Percentiles rank a stretch among this genome's conserved stretches.
These are phyloP conservation scores for Onchidella celtica DNA, from an alignment of 2,888 invertebrate species.

Conservation along the genomic window DNA sequence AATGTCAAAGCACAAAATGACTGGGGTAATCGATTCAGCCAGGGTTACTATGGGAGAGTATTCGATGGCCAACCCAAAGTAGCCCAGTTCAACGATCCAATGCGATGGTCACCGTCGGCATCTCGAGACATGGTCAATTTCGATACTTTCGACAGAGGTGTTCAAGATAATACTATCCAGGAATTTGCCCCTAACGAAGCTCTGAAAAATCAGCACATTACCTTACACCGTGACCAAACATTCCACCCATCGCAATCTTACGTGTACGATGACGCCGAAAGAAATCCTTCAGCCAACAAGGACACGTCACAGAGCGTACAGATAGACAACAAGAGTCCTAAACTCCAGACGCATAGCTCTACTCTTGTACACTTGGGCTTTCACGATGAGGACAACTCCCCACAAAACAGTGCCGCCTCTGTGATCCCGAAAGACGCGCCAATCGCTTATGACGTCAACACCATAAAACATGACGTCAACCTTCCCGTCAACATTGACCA, in stretches of 20 bases:
- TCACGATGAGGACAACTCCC: too few relatives aligned
- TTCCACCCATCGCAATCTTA: background rate
- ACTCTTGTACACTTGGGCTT: too few relatives aligned
- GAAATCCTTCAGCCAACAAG: too few relatives aligned
- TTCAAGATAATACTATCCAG: background rate
- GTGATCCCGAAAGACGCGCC: too few relatives aligned
- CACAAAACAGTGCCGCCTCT: too few relatives aligned
- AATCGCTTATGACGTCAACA: too few relatives aligned
- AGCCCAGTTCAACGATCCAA: background rate
- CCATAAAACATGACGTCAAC: too few relatives aligned
- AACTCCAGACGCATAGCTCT: too few relatives aligned
- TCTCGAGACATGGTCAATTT: constrained; percentile 29
- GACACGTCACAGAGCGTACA: too few relatives aligned
- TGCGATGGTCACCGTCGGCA: background rate
- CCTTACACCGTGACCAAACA: background rate
- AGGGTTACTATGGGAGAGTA: constrained; percentile 32
- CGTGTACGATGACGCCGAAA: too few relatives aligned
- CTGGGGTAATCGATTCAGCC: constrained; percentile 39
- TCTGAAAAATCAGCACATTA: background rate
- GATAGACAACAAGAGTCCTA: too few relatives aligned
- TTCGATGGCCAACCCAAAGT: background rate
- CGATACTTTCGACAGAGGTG: background rate
- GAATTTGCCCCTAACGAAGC: background rate
- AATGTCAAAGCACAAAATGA: background rate
- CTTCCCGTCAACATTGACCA: too few relatives aligned